phyloP scores from a whole-genome alignment of 2,888 invertebrate species.

The Polydesmus complanatus region DNA sequence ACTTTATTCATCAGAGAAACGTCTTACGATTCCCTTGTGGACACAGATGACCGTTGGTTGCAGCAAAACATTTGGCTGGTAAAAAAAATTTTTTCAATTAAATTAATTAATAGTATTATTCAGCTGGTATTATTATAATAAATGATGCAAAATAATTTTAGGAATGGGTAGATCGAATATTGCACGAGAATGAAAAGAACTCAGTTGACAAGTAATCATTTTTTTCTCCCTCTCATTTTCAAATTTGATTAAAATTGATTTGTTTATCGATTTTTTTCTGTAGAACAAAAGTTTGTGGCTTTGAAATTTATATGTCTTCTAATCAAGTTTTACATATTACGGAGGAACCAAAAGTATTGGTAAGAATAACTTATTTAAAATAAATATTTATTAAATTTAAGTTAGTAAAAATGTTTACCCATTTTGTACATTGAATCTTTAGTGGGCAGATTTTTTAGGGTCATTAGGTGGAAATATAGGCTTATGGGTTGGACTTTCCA shows the following conservation, averaged over 20 bases:
- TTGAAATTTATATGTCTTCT: neutral
- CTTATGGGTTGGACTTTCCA: neutral
- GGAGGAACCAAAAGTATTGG: neutral
- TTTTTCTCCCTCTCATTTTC: too few species aligned
- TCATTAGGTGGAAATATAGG: neutral
- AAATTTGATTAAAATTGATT: neutral
- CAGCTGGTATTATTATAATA: too few species aligned
- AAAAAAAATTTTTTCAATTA: too few species aligned
- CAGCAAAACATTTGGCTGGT: constrained; percentile 7
- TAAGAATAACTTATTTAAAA: neutral
- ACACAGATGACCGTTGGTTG: constrained; percentile 10
- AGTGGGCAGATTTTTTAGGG: neutral
- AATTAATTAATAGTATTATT: too few species aligned
- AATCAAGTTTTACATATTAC: neutral
- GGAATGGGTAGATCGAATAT: neutral
- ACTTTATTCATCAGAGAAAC: too few species aligned
- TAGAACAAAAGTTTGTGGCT: neutral
- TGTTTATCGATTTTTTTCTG: neutral
- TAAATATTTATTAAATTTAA: neutral
- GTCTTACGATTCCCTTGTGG: neutral
- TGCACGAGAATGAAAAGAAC: neutral
- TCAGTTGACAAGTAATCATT: neutral
- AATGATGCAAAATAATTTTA: too few species aligned
- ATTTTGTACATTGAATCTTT: neutral
- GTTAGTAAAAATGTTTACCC: neutral